A percentile compares a stretch with the other conserved stretches of the same genome.
Conservation (phyloP, 2,797 vertebrate genomes). For the Chromis chromis region DNA sequence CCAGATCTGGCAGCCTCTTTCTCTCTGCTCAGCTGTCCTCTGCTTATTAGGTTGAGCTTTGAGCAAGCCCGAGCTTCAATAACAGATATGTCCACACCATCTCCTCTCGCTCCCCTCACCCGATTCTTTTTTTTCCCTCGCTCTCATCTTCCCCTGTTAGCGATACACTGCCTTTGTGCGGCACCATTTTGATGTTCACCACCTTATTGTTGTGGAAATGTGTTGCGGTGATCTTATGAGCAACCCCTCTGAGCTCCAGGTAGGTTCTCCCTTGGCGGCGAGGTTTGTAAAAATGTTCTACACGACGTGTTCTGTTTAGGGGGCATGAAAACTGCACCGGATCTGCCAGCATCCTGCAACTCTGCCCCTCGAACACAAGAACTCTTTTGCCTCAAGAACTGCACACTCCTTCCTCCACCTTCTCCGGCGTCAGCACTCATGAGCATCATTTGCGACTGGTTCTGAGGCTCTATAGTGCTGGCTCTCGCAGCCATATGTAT, state of each 20-base stretch:
- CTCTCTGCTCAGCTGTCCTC: constrained; percentile 69
- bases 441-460: constrained; percentile 17
- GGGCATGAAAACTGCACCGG: constrained; percentile 33
- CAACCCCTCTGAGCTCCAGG: constrained; percentile 2
- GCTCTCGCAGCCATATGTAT: background rate
- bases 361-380: constrained; percentile 28
- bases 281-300: constrained; percentile 17
- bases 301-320: constrained; percentile 33
- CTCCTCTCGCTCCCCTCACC: constrained; percentile 2
- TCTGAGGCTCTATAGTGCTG: background rate
- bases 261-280: constrained; percentile 7
- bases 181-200: constrained; percentile 25
- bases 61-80: constrained; percentile 51
- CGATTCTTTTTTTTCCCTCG: background rate
- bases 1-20: constrained; percentile 62
- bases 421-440: constrained; percentile 2
- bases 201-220: constrained; percentile 28
- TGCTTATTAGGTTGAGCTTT: constrained; percentile 71
- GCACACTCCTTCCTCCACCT: background rate
- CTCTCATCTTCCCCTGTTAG: constrained; percentile 28
- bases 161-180: constrained; percentile 22
- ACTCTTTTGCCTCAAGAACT: constrained; percentile 17
- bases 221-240: constrained; percentile 31
- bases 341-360: constrained; percentile 39
- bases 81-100: constrained; percentile 46